These are phyloP conservation scores for Micropterix aruncella DNA, from an alignment of 2,888 invertebrate species.

Conservation along the genomic window DNA sequence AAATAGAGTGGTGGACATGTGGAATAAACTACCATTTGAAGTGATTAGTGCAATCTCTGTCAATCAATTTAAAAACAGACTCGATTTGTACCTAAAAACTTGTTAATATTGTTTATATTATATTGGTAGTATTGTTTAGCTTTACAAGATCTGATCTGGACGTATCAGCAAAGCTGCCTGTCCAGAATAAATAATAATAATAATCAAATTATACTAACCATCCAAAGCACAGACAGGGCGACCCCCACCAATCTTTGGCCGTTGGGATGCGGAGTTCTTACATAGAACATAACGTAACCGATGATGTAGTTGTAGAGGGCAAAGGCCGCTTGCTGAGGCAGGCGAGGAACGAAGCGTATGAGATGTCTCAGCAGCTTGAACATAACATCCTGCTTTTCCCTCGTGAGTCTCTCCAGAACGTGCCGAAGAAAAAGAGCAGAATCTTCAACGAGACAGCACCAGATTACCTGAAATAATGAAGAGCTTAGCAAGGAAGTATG, in stretches of 20 bases:
- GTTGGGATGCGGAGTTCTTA: conserved; percentile 89
- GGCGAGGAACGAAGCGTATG: conserved; percentile 80
- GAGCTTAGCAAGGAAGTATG: neutral
- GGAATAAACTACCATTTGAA: no score
- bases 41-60: no score
- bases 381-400: conserved; percentile 89
- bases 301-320: conserved; percentile 97
- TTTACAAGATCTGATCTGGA: no score
- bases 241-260: conserved; percentile 91
- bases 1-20: no score
- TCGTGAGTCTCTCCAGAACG: conserved; percentile 86
- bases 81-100: no score
- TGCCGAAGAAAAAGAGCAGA: conserved; percentile 91
- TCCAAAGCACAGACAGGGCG: conserved; percentile 91
- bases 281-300: conserved; percentile 99
- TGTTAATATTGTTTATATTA: no score
- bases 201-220: no score
- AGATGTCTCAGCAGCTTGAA: conserved; percentile 85
- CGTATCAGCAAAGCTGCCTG: no score
- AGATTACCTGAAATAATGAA: conserved; percentile 58
- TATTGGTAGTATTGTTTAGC: no score
- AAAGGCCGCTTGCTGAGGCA: conserved; percentile 96
- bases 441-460: conserved; percentile 97
- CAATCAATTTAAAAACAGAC: no score
- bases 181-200: no score